These are phyloP conservation scores for Sclerurus mexicanus DNA, from an alignment of 2,113 vertebrate genomes.

Conservation along the genomic window DNA sequence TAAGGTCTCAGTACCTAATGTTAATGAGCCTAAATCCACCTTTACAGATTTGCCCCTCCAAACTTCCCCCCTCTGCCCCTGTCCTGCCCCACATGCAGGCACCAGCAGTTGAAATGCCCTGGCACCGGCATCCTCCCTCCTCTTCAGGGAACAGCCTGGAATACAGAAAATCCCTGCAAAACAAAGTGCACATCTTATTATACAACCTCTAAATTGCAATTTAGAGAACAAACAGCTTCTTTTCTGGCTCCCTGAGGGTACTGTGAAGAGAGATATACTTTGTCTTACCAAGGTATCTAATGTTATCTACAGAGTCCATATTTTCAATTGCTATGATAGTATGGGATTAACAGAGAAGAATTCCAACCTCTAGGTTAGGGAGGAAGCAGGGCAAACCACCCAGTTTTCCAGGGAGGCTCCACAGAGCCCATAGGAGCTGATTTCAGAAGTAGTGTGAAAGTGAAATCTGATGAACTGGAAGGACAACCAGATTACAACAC, in stretches of 20 bases:
- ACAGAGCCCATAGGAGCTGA: neutral
- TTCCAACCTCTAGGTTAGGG: neutral
- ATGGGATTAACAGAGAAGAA: neutral
- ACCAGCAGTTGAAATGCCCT: neutral
- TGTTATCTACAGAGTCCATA: neutral
- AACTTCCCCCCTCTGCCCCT: neutral
- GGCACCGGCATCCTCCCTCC: neutral
- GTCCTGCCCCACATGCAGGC: neutral
- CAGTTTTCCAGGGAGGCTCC: neutral
- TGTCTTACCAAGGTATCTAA: neutral
- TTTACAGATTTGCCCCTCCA: neutral
- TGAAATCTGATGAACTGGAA: neutral
- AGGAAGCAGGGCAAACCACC: neutral
- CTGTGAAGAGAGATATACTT: neutral
- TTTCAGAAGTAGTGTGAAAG: neutral
- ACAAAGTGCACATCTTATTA: neutral
- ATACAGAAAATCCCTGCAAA: neutral
- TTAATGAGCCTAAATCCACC: neutral
- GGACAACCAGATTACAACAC: neutral
- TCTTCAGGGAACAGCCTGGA: neutral
- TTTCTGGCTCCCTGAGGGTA: neutral
- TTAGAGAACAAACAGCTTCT: conserved; percentile 4
- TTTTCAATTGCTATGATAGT: neutral
- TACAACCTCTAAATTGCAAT: neutral
- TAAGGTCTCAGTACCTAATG: neutral